Percentiles rank a stretch among this genome's conserved stretches.
Evolutionary conservation across 2,888 invertebrate genomes (phyloP).

Genomic region (Zaprionus bogoriensis): DNA sequence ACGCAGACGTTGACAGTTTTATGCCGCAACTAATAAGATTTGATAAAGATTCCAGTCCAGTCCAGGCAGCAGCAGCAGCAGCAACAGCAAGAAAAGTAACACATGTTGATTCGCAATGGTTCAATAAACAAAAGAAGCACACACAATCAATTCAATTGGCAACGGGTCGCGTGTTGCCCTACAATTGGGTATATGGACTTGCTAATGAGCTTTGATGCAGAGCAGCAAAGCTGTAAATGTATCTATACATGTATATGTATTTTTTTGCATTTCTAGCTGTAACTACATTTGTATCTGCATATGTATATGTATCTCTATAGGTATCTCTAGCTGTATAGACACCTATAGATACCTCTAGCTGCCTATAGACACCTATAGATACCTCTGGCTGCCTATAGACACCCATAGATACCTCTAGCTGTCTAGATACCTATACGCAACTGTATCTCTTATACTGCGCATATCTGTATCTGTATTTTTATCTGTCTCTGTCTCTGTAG

Average conservation of each 20-base stretch:
- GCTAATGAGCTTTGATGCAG: background rate
- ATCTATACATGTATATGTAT: too few relatives aligned
- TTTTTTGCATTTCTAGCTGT: background rate
- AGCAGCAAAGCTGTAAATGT: too few relatives aligned
- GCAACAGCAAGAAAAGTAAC: slow-evolving; percentile 8
- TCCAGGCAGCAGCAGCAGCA: slow-evolving; percentile 1
- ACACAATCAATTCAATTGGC: slow-evolving; percentile 25
- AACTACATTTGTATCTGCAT: too few relatives aligned
- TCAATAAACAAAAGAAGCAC: slow-evolving; percentile 26
- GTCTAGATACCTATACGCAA: background rate
- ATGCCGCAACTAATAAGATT: slow-evolving; percentile 58
- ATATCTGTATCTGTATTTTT: too few relatives aligned
- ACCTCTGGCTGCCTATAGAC: background rate
- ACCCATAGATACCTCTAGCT: background rate
- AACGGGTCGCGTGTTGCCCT: slow-evolving; percentile 11
- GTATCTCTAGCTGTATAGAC: too few relatives aligned
- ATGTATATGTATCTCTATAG: too few relatives aligned
- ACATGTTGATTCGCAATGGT: slow-evolving; percentile 45
- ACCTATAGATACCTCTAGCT: background rate
- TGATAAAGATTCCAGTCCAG: slow-evolving; percentile 38
- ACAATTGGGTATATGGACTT: slow-evolving; percentile 2
- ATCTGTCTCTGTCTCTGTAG: too few relatives aligned
- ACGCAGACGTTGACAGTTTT: slow-evolving; percentile 49
- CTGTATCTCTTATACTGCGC: too few relatives aligned
- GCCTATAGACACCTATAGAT: background rate